phyloP scores from a whole-genome alignment of 2,113 vertebrate genomes.

The Tragelaphus scriptus region DNA sequence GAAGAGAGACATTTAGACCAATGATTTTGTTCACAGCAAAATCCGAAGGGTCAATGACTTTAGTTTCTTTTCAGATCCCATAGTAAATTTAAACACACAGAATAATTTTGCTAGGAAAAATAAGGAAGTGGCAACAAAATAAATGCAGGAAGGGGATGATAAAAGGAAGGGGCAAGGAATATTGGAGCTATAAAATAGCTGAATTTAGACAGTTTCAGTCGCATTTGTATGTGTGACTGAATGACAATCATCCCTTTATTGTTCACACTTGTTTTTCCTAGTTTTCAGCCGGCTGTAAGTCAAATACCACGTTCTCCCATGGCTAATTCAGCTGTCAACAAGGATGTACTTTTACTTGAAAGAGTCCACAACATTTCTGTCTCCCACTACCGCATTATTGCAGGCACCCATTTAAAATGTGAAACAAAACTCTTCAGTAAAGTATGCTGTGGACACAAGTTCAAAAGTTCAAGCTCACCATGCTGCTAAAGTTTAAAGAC shows the following conservation, averaged over 20 bases:
- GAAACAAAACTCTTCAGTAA: not conserved
- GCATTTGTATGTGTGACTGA: not conserved
- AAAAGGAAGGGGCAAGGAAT: not conserved
- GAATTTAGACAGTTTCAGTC: not conserved
- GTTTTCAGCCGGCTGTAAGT: not conserved
- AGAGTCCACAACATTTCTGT: not conserved
- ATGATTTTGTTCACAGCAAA: not conserved
- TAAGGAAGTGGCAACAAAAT: not conserved
- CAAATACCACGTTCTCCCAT: not conserved
- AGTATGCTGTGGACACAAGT: constrained; percentile 13
- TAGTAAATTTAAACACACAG: not conserved
- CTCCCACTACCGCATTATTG: not conserved
- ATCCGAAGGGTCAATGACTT: not conserved
- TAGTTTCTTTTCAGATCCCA: not conserved
- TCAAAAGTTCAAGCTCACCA: constrained; percentile 56
- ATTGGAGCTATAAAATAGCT: not conserved
- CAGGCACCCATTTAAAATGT: not conserved
- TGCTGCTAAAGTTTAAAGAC: constrained; percentile 45
- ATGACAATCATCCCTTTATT: not conserved
- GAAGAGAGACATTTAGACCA: not conserved
- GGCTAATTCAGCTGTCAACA: not conserved
- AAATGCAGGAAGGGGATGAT: not conserved
- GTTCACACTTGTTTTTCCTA: not conserved
- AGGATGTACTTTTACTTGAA: constrained; percentile 1
- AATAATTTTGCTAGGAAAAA: not conserved